Percentiles rank a stretch among this genome's conserved stretches.
Evolutionary conservation across 64 coral and sea anemone species (phyloP).

Genomic region (Montipora efflorescens): DNA sequence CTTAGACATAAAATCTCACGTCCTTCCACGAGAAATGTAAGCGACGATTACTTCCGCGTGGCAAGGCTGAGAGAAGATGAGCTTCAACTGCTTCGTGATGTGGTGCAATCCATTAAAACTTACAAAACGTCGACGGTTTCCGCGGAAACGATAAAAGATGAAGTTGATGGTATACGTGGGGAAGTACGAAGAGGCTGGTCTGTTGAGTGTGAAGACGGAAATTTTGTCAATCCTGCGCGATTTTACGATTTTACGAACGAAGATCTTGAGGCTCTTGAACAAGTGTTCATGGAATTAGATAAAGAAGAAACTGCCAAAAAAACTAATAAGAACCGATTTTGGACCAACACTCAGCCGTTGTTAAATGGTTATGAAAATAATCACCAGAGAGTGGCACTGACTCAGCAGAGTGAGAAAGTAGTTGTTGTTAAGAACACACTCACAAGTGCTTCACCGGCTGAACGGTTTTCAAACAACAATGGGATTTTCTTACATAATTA

Average conservation of each 20-base stretch:
- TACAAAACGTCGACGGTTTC: background rate
- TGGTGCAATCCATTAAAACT: constrained; percentile 5
- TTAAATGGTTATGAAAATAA: background rate
- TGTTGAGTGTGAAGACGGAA: background rate
- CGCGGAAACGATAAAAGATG: background rate
- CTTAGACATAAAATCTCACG: background rate
- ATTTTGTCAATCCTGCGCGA: constrained; percentile 50
- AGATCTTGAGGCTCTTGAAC: background rate
- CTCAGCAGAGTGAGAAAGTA: background rate
- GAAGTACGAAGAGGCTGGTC: constrained; percentile 13
- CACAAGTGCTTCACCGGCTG: background rate
- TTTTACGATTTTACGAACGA: constrained; percentile 56
- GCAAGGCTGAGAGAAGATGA: constrained; percentile 13
- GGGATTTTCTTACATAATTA: background rate
- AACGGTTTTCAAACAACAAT: background rate
- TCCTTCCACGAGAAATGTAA: background rate
- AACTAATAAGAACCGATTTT: background rate
- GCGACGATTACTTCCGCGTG: background rate
- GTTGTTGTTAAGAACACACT: background rate
- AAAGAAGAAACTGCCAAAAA: background rate
- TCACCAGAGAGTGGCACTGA: constrained; percentile 3
- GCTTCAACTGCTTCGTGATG: background rate
- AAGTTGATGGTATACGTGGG: background rate
- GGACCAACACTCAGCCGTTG: background rate
- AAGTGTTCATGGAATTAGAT: constrained; percentile 16